Base-by-base conservation (phyloP, 2,113 vertebrate genomes). In the Hyla sarda region DNA sequence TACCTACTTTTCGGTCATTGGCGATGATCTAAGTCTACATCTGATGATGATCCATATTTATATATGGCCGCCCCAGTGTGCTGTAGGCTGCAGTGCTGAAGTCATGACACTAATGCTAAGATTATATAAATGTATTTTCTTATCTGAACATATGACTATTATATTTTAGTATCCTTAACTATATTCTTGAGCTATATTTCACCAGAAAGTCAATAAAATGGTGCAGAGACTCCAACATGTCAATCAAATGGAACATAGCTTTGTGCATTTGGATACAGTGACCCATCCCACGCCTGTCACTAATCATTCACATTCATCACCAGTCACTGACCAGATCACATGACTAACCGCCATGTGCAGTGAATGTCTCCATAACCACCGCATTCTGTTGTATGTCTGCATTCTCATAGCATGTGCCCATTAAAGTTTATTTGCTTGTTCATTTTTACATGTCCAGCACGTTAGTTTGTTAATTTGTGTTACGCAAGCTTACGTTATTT, bases 381-480 rank as follows among this genome's bases (percentile, higher is more conserved):
- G 65, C 85, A 82, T 21, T 90, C 71, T 37, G 32, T 80, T 87
- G 5, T 93, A 91, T 87, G 90, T 92, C 91, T 90, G 92, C 95
- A 96, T 95, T 95, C 91, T 88, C 73, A 32, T 84, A 88, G 94
- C 94, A 95, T 91, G 89, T 92, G 90, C 90, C 90, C 91, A 92
- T 93, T 94, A 92, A 95, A 94, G 89, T 92, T 92, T 89, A 91
- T 93, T 91, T 91, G 91, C 90, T 93, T 88, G 90, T 90, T 32
- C 34, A 73, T 90, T 88, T 92, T 90, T 91, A 90, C 50, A 86
- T 67, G 58, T 81, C 41, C 88, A 87, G n/a, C 91, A 75, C 90
- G 83, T 91, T 90, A 82, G 37, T 86, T 77, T 82, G 19, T 73
- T 91, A 92, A 92, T 47, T 52, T 65, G 14, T 34, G 19, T 71